Conservation (phyloP, 2,797 vertebrate genomes). For the Psittacula echo region DNA sequence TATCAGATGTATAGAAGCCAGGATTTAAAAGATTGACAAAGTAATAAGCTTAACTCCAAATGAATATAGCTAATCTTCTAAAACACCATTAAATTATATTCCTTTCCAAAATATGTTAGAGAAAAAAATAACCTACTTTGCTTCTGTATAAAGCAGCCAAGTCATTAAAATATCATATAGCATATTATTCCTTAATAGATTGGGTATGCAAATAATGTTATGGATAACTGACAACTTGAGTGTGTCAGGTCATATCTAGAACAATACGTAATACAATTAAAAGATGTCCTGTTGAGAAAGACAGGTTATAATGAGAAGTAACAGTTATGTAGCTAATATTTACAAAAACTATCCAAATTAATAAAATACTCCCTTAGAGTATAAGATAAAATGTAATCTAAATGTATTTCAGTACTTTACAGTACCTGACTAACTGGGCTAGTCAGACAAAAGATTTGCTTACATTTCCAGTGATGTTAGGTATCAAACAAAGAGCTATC, state of each 20-base stretch:
- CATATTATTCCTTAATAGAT: background rate
- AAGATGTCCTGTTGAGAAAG: background rate
- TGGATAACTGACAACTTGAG: background rate
- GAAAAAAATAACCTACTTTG: background rate
- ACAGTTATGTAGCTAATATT: background rate
- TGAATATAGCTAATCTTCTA: constrained; percentile 24
- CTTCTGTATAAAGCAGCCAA: background rate
- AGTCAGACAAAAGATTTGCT: background rate
- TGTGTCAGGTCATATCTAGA: background rate
- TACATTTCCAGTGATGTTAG: background rate
- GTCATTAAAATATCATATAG: background rate
- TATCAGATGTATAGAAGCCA: background rate
- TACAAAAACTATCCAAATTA: background rate
- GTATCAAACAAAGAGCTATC: background rate
- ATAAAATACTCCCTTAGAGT: background rate
- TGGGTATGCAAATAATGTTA: background rate
- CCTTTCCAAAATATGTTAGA: background rate
- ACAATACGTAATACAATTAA: background rate
- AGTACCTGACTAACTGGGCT: background rate
- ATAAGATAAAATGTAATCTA: background rate
- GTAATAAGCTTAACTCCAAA: constrained; percentile 33
- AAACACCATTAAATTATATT: background rate
- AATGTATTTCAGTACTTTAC: background rate
- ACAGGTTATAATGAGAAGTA: background rate
- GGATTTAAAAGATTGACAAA: constrained; percentile 13